These are phyloP conservation scores for Nothura maculosa DNA, from an alignment of 2,797 vertebrate species.

Conservation along the genomic window DNA sequence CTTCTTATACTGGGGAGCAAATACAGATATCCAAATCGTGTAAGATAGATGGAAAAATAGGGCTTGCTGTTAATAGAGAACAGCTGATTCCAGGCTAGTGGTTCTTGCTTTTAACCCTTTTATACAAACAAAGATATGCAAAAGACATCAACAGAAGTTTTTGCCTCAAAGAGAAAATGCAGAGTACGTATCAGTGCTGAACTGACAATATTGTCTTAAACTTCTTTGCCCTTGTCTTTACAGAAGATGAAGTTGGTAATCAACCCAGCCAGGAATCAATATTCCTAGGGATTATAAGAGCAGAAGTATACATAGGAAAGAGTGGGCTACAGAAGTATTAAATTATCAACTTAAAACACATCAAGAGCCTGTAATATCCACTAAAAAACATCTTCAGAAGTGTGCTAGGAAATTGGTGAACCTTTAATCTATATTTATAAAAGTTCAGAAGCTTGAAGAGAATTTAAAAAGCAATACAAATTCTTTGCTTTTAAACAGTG, in stretches of 20 bases:
- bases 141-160: background rate
- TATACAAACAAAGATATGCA: background rate
- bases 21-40: background rate
- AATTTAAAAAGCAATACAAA: background rate
- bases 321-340: background rate
- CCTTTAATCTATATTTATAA: conserved; percentile 16
- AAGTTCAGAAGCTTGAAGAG: conserved; percentile 4
- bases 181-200: background rate
- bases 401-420: background rate
- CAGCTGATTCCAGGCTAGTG: background rate
- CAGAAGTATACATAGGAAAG: background rate
- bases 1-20: too few species aligned
- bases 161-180: background rate
- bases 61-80: background rate
- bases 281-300: background rate
- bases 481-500: conserved; percentile 20
- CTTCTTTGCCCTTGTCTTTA: background rate
- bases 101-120: background rate
- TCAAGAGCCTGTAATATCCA: background rate
- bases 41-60: background rate
- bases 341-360: background rate
- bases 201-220: background rate
- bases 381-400: background rate
- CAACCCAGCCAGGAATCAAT: background rate
- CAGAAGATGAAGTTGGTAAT: background rate